phyloP scores from a whole-genome alignment of 2,113 vertebrate species.

The Calyptomena viridis region DNA sequence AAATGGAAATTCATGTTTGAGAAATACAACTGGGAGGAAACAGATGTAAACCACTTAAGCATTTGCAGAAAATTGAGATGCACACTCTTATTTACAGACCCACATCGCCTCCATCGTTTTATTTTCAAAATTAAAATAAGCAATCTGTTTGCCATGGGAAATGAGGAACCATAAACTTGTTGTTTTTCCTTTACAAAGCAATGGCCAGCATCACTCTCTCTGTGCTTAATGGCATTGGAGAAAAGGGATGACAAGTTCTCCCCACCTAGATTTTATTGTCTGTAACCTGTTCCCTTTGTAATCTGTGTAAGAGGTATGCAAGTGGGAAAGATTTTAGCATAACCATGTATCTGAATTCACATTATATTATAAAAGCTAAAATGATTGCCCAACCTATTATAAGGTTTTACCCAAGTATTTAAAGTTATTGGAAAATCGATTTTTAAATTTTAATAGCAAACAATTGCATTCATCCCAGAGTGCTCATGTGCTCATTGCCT shows the following conservation, averaged over 20 bases:
- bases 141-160: slow-evolving; percentile 83
- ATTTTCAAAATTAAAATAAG: slow-evolving; percentile 83
- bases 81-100: slow-evolving; percentile 85
- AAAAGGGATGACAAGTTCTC: slow-evolving; percentile 58
- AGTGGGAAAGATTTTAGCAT: slow-evolving; percentile 63
- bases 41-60: slow-evolving; percentile 87
- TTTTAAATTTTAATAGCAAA: slow-evolving; percentile 44
- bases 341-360: slow-evolving; percentile 60
- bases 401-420: slow-evolving; percentile 66
- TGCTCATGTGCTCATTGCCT: background rate
- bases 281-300: slow-evolving; percentile 63
- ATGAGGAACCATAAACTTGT: slow-evolving; percentile 76
- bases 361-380: slow-evolving; percentile 64
- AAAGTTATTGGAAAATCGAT: slow-evolving; percentile 45
- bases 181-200: slow-evolving; percentile 70
- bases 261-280: slow-evolving; percentile 69
- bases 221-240: slow-evolving; percentile 71
- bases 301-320: slow-evolving; percentile 63
- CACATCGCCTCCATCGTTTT: slow-evolving; percentile 74
- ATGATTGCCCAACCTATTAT: slow-evolving; percentile 62
- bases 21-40: slow-evolving; percentile 86
- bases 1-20: slow-evolving; percentile 91
- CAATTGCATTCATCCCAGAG: background rate
- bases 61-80: slow-evolving; percentile 84
- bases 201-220: slow-evolving; percentile 53